phyloP scores from a whole-genome alignment of 2,888 invertebrate species.

The Lutraria lutraria region DNA sequence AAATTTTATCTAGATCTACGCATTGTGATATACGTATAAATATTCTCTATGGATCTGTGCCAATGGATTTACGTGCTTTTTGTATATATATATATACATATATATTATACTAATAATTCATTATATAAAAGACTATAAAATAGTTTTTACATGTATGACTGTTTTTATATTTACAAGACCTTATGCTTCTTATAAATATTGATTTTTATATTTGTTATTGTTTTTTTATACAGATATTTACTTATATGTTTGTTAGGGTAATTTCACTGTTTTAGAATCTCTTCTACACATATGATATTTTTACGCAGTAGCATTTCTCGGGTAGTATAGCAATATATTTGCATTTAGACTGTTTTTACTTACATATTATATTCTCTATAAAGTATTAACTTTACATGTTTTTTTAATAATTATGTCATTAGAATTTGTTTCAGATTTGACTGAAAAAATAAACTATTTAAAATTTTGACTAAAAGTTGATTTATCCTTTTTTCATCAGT shows the following conservation, averaged over 20 bases:
- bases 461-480: background rate
- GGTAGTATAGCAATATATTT: conserved; percentile 23
- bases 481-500: background rate
- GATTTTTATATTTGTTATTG: background rate
- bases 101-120: background rate
- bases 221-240: background rate
- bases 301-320: background rate
- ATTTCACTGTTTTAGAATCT: background rate
- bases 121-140: background rate
- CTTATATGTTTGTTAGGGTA: background rate
- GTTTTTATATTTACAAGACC: background rate
- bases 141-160: background rate
- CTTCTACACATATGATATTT: conserved; percentile 9
- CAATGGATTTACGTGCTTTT: background rate
- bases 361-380: background rate
- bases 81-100: background rate
- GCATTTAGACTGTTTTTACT: background rate
- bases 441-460: background rate
- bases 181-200: background rate
- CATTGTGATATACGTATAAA: background rate
- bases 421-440: background rate
- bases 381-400: background rate
- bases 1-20: background rate
- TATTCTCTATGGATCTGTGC: background rate
- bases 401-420: background rate